A percentile compares a stretch with the other conserved stretches of the same genome.
Conservation (phyloP, 2,113 vertebrate genomes). For the Oxyura jamaicensis region DNA sequence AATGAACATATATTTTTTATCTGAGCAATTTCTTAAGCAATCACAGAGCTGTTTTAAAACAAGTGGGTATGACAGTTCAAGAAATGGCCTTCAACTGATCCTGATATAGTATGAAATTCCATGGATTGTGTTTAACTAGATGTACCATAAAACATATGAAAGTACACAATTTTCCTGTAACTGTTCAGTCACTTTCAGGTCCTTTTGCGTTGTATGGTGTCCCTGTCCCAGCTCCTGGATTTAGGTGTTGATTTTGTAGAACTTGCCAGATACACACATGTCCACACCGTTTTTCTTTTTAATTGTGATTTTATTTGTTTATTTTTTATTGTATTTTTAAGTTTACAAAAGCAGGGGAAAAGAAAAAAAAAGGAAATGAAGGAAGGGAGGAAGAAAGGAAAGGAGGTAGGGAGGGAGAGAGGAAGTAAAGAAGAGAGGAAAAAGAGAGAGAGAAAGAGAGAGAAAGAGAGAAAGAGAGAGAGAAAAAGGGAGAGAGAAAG, state of each 20-base stretch:
- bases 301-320: background rate
- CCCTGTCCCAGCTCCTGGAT: constrained; percentile 39
- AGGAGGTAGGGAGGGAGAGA: background rate
- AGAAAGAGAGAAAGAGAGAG: no score
- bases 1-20: background rate
- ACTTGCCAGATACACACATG: constrained; percentile 14
- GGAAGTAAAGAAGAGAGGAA: no score
- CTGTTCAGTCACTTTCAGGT: background rate
- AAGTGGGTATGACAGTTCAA: background rate
- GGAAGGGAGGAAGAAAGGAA: no score
- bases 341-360: background rate
- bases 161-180: background rate
- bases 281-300: background rate
- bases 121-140: background rate
- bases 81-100: background rate
- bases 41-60: background rate
- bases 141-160: background rate
- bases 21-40: background rate
- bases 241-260: constrained; percentile 58
- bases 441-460: no score
- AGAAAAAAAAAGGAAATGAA: background rate
- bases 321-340: background rate
- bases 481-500: no score
- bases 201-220: background rate
- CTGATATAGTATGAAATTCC: background rate